Evolutionary conservation across 2,888 invertebrate genomes (phyloP), one percentile per base, ranked within the genome.

Genomic region (Andrena praecox): DNA sequence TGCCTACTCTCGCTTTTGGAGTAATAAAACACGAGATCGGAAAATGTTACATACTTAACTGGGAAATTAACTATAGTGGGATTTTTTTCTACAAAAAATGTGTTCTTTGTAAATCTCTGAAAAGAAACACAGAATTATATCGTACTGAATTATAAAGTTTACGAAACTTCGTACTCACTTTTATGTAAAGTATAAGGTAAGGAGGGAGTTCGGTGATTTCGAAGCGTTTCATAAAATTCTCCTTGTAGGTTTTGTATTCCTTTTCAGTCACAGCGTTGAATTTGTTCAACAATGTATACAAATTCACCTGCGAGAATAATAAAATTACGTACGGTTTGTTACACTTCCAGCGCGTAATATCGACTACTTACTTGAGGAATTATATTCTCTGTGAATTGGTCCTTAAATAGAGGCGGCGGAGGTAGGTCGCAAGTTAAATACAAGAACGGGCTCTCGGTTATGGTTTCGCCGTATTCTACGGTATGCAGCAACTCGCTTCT

Each of bases 61-160:
- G 99, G 99, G 94, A 99, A 99, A 94, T 99, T 99, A 2, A 99
- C 99, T 91, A 99, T 99, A 0, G 99, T 99, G 0, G 99, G 99
- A 95, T 99, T 99, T 94, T 99, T 99, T 94, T 99, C 99, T 24
- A 99, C 96, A 92, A 99, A 99, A 95, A 99, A 99, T 6, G 99
- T 99, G 93, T 99, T 99, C 94, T 99, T 99, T 0, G 99, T 99
- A 94, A 99, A 99, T 85, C 99, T 95, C 95, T 96, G 94, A 71
- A 94, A 94, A 84, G 69, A 64, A 77, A 67, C 42, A 77, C 48
- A 63, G 59, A 75, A 33, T 31, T 48, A 3, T 63, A 12, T 1
- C 74, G 5, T 7, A 70, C 29, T 16, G 33, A 29, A 35, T 50
- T 24, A 68, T 29, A 20, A 60, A 35, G 54, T 29, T 33, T 35